Evolutionary conservation across 2,888 invertebrate genomes (phyloP).

Genomic region (Nomada ferruginata): DNA sequence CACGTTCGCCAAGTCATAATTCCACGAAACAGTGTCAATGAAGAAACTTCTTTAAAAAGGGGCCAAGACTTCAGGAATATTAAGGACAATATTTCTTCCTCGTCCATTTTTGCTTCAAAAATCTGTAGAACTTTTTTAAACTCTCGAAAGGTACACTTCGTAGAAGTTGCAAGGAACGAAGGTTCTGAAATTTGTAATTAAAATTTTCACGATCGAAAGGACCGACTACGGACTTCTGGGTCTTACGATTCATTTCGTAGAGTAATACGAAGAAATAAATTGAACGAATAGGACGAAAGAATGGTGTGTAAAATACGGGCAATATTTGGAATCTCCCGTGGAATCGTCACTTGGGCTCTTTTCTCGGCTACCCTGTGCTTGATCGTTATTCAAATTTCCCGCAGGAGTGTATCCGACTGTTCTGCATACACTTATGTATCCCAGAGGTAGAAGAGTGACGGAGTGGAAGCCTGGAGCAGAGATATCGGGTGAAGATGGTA

Average conservation of each 20-base stretch:
- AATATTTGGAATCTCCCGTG: slow-evolving; percentile 17
- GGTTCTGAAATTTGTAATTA: slow-evolving; percentile 19
- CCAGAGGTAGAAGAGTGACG: slow-evolving; percentile 19
- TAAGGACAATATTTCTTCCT: not conserved
- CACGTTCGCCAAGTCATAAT: not conserved
- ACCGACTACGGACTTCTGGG: not conserved
- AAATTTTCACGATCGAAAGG: slow-evolving; percentile 1
- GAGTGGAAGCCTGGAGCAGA: not conserved
- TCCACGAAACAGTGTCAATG: not conserved
- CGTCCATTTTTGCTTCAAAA: not conserved
- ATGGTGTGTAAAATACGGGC: slow-evolving; percentile 28
- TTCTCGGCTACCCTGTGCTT: slow-evolving; percentile 11
- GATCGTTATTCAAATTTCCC: slow-evolving; percentile 50
- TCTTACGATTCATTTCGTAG: slow-evolving; percentile 6
- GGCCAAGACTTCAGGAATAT: not conserved
- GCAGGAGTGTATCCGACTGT: slow-evolving; percentile 38
- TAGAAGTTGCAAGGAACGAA: not conserved
- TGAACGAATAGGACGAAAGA: slow-evolving; percentile 1
- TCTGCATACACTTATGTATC: slow-evolving; percentile 26
- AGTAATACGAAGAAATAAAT: slow-evolving; percentile 20
- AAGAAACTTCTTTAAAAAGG: not conserved
- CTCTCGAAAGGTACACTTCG: not conserved
- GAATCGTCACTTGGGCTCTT: slow-evolving; percentile 18
- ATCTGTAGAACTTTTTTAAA: not conserved
- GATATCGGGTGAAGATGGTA: slow-evolving; percentile 13